Base-by-base conservation (phyloP, 2,888 invertebrate species). In the Ceramica pisi region DNA sequence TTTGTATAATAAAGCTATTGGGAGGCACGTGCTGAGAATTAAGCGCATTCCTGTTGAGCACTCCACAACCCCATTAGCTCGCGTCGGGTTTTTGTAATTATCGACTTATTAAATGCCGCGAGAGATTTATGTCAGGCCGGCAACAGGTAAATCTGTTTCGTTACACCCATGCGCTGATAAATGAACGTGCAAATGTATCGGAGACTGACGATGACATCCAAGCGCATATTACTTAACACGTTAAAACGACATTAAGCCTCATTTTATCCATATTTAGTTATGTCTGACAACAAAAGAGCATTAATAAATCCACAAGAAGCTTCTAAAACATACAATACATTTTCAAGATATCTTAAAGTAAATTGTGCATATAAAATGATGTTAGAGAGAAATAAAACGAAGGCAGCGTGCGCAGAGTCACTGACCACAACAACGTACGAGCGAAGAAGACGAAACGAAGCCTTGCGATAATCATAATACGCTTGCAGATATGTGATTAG, bases 401-500 rank as follows among this genome's bases (percentile, higher is more conserved):
- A 90, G 87, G 86, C 86, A 85, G 78, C 80, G 85, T 86, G 89
- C 90, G 88, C 86, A 89, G 88, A 94, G 94, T 93, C 94, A 94
- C 90, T 94, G 95, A 95, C 95, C 95, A 95, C 92, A 92, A 92
- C 91, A 87, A 91, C 92, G 91, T 92, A 92, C 92, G 91, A 93
- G 92, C 90, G 92, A 92, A 92, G 92, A 92, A 93, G 92, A 88
- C 93, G 94, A 90, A 93, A 93, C 92, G 92, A 92, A 93, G 92
- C 88, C 92, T 92, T 90, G 94, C 93, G 94, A 95, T 95, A 94
- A 95, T 95, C 94, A 94, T 94, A 95, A 95, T 94, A 94, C 91
- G 92, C 94, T 94, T 93, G 95, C 94, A 95, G 95, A 95, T 95
- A 95, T 95, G 94, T 95, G 95, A 95, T 95, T 95, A 95, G 93